Base-by-base conservation (phyloP, 2,113 vertebrate genomes). In the Epinephelus moara region DNA sequence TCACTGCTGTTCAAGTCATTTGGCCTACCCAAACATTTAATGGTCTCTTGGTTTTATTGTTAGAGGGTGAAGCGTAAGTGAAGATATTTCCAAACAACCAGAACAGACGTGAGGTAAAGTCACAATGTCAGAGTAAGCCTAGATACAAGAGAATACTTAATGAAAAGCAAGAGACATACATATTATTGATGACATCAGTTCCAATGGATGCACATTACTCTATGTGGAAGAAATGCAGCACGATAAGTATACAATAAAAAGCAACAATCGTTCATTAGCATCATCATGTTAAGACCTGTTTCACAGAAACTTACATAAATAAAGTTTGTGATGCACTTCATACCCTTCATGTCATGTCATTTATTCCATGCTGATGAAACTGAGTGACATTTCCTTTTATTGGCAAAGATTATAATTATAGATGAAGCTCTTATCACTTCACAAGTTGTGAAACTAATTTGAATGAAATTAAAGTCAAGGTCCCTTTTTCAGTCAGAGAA, bases 241-340 rank as follows among this genome's bases (percentile, higher is more conserved):
- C 59, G 78, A 70, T 25, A 13, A 45, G 11, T 33, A 45, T 17
- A 66, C 27, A 78, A 78, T 74, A 71, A 78, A 81, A 55, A 27
- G 47, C 68, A 55, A 67, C 8, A 27, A 64, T 23, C n/a, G n/a
- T 15, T 33, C 25, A 70, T 84, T 80, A 47, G 59, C 13, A 49
- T 47, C 0, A 25, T 62, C 33, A 61, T 9, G 4, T 66, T 56
- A 18, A 71, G 47, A 12, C 2, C 13, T 27, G 1, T 82, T 74
- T 73, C 30, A 63, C 27, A 84, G 15, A 25, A 47, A 23, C 37
- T 55, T 14, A 1, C 21, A 78, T 19, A 42, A 7, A 37, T 25
- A 61, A 52, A 27, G 56, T 23, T 40, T 55, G 30, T 21, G 14
- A 37, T 4, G 21, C 52, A 37, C 18, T 12, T 59, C 10, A 27